phyloP scores from a whole-genome alignment of 2,888 invertebrate species.

The Callimorpha dominula region DNA sequence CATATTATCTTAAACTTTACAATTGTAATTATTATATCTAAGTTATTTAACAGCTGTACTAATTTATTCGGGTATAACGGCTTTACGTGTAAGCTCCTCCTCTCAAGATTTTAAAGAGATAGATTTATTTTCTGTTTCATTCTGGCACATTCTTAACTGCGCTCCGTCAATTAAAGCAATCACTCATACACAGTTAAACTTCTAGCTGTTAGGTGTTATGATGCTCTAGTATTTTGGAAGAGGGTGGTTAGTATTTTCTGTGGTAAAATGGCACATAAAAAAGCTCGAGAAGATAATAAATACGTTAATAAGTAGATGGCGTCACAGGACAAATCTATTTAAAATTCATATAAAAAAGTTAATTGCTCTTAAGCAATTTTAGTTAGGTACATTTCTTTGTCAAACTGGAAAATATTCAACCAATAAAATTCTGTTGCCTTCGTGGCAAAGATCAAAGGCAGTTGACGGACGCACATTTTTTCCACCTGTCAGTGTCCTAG shows the following conservation, averaged over 20 bases:
- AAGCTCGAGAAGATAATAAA: not conserved
- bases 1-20: too few relatives aligned
- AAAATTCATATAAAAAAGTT: not conserved
- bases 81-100: not conserved
- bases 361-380: too few relatives aligned
- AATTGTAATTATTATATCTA: not conserved
- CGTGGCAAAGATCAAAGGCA: too few relatives aligned
- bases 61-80: not conserved
- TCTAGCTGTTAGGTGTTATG: constrained; percentile 68
- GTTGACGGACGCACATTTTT: too few relatives aligned
- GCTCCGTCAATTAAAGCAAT: too few relatives aligned
- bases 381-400: too few relatives aligned
- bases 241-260: constrained; percentile 51
- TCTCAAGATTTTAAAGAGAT: not conserved
- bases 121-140: not conserved
- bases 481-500: too few relatives aligned
- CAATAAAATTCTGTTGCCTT: too few relatives aligned
- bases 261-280: constrained; percentile 45
- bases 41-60: too few relatives aligned
- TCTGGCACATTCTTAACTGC: not conserved
- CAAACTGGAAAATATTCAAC: too few relatives aligned
- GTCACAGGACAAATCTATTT: not conserved
- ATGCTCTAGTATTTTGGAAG: constrained; percentile 52
- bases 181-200: not conserved
- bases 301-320: not conserved